Evolutionary conservation across 2,888 invertebrate species (phyloP), one percentile per base, ranked within the genome.

Genomic region (Hirtodrosophila alboralis): DNA sequence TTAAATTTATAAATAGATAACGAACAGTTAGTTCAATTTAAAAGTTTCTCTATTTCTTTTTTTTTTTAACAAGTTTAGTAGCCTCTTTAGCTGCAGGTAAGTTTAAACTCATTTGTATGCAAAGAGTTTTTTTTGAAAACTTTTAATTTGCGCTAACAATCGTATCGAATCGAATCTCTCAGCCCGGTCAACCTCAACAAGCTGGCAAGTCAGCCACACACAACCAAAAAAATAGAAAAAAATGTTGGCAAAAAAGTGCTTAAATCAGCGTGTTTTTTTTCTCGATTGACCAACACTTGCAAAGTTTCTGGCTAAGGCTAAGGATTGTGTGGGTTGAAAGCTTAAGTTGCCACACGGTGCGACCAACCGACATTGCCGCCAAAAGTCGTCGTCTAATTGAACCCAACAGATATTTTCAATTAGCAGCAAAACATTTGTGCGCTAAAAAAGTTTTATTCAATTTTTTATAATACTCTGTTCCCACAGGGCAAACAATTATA

Each of bases 321-420:
- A 9, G 8, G 45, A 56, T 38, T 40, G 49, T 56, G 52, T 41
- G 48, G 53, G 56, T 47, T n/a, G n/a, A 47, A 56, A 58, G 57
- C 61, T 80, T 72, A 69, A 73, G 67, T 62, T 37, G 64, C 60
- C 64, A 43, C 75, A 63, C 80, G 84, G 76, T 59, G 67, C 63
- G 47, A 51, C 51, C 63, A 44, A 51, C 51, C 16, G 41, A 30
- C 30, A 18, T 47, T 33, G 48, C 57, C 45, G 52, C 58, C 54
- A 72, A 69, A 59, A 66, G 67, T 70, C 76, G 66, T 57, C 74
- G 75, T 81, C 89, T 89, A 89, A 89, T 89, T 89, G 89, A 89
- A 89, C 89, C 89, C 89, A 85, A 89, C 89, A 89, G 88, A 89
- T 89, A 89, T 89, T 89, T 89, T 89, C 89, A 89, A 89, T 89